A percentile compares a stretch with the other conserved stretches of the same genome.
These are phyloP conservation scores for Bombus vancouverensis DNA, from an alignment of 1,140 invertebrate species.

Conservation along the genomic window DNA sequence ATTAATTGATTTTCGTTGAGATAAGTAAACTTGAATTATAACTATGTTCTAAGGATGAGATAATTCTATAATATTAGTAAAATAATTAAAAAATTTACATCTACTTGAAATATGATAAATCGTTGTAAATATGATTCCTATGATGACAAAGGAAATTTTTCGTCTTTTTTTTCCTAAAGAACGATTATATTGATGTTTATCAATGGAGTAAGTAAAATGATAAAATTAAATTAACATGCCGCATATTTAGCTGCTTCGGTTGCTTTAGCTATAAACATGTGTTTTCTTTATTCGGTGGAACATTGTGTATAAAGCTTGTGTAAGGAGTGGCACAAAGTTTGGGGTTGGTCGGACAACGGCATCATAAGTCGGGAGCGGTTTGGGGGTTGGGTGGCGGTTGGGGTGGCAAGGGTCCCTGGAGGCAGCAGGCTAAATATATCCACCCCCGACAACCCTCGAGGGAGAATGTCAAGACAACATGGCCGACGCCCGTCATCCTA, in stretches of 20 bases:
- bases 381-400: slow-evolving; percentile 72
- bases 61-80: background rate
- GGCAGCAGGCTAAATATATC: slow-evolving; percentile 83
- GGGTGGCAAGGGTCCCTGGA: slow-evolving; percentile 79
- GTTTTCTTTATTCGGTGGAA: slow-evolving; percentile 64
- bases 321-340: slow-evolving; percentile 71
- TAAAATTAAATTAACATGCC: background rate
- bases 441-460: slow-evolving; percentile 80
- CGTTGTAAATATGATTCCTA: background rate
- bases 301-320: slow-evolving; percentile 65
- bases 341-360: slow-evolving; percentile 79
- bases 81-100: background rate
- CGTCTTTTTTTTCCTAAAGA: background rate
- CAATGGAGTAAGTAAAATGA: background rate
- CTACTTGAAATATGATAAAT: background rate
- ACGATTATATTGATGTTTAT: background rate
- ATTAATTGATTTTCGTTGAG: background rate
- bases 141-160: background rate
- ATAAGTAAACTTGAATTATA: background rate
- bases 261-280: slow-evolving; percentile 40
- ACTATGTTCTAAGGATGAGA: background rate
- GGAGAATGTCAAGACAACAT: slow-evolving; percentile 83
- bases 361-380: slow-evolving; percentile 80
- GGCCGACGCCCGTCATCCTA: slow-evolving; percentile 83
- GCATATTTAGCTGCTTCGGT: background rate